Evolutionary conservation across 2,888 invertebrate species (phyloP).

Genomic region (Cataglyphis rosenhaueri): DNA sequence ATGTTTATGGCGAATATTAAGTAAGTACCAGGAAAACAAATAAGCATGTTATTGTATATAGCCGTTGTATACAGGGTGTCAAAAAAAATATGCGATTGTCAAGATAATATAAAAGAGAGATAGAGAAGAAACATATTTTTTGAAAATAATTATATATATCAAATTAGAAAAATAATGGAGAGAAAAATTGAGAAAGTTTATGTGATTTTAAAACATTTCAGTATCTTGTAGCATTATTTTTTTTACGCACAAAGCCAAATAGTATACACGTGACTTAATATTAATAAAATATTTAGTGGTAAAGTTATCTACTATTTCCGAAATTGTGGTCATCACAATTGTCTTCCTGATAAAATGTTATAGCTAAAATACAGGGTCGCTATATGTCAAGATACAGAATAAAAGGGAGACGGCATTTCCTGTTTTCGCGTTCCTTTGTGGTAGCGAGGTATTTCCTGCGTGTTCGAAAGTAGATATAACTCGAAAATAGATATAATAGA

Average conservation of each 20-base stretch:
- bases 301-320: neutral
- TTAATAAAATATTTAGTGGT: slow-evolving; percentile 1
- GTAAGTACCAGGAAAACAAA: neutral
- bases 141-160: neutral
- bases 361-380: slow-evolving; percentile 5
- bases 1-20: neutral
- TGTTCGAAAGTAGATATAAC: slow-evolving; percentile 31
- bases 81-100: neutral
- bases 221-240: neutral
- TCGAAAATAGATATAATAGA: slow-evolving; percentile 26
- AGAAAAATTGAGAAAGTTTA: neutral
- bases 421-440: slow-evolving; percentile 62
- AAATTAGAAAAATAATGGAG: neutral
- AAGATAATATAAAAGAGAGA: neutral
- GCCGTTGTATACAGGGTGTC: neutral
- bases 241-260: neutral
- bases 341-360: slow-evolving; percentile 21
- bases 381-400: slow-evolving; percentile 38
- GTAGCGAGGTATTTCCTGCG: slow-evolving; percentile 60
- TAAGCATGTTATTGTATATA: neutral
- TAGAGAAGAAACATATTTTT: neutral
- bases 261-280: neutral
- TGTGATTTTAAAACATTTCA: neutral
- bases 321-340: slow-evolving; percentile 27
- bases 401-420: slow-evolving; percentile 59